Conservation (phyloP, 2,113 vertebrate species). For the Ptyas mucosa region DNA sequence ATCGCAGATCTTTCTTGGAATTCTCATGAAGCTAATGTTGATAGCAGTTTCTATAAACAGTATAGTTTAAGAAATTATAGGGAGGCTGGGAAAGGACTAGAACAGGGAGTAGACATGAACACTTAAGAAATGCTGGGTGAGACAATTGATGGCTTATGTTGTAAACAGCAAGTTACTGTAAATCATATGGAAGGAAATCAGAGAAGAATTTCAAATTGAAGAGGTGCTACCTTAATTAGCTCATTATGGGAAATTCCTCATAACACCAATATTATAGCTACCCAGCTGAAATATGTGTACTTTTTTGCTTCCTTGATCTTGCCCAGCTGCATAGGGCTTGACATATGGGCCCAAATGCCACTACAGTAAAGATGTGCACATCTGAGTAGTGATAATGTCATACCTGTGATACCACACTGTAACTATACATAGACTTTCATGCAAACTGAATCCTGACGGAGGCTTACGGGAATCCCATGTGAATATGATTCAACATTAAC, state of each 20-base stretch:
- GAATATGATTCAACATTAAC: not conserved
- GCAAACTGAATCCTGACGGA: not conserved
- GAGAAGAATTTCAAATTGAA: not conserved
- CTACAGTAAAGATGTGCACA: not conserved
- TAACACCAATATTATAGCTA: not conserved
- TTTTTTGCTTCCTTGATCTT: not conserved
- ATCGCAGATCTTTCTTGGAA: not conserved
- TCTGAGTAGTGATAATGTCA: not conserved
- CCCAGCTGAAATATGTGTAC: not conserved
- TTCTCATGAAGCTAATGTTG: not conserved
- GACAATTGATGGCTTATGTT: not conserved
- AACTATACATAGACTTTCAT: not conserved
- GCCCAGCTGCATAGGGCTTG: not conserved
- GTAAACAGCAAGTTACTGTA: not conserved
- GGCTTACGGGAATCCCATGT: not conserved
- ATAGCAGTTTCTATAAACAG: not conserved
- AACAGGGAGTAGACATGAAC: not conserved
- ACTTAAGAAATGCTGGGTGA: not conserved
- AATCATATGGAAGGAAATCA: not conserved
- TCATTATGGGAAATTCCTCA: not conserved
- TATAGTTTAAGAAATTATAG: not conserved
- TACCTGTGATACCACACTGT: not conserved
- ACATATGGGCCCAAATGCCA: not conserved
- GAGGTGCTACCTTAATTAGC: not conserved
- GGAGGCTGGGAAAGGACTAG: not conserved